Base-by-base conservation (phyloP, 2,113 vertebrate genomes). In the Anthoscopus minutus region DNA sequence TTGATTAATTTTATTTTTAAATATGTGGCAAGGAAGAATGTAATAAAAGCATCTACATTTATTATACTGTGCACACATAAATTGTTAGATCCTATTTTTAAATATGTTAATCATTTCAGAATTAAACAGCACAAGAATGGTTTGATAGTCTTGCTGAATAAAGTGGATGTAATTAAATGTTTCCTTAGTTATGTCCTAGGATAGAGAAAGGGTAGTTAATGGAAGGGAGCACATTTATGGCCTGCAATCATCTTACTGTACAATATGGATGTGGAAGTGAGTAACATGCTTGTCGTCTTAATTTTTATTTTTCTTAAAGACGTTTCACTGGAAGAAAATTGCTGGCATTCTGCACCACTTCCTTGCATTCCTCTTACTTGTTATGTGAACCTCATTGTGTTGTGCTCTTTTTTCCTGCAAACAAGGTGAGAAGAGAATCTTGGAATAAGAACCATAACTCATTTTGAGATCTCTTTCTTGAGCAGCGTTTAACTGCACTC, bases 11-110 rank as follows among this genome's bases (percentile, higher is more conserved):
- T 95, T 86, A 93, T 88, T 96, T 94, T 93, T 61, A 74, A 92
- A 51, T 96, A 91, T 76, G 64, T 95, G 94, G 93, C 94, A 95
- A 94, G 94, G 95, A 97, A 95, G 96, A 96, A 92, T 97, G 94
- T 96, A 97, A 97, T 97, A 96, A 97, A 97, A 94, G 31, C 48
- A 94, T 93, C 79, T 94, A 84, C 51, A 2, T 94, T 92, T 95
- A 92, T 85, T 90, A 92, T 88, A 86, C 77, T n/a, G 30, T 94
- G 81, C 81, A 85, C 85, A 94, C 21, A 74, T 40, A 67, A 89
- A 95, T 76, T 78, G 78, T 94, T 96, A 97, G 95, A 94, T 91
- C 87, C 94, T 93, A 50, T 94, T 95, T 97, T 96, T 90, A 61
- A 90, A 77, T 72, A 79, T 64, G 71, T 76, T 94, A 47, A 82